Evolutionary conservation across 2,797 vertebrate species (phyloP), one percentile per base, ranked within the genome.

Genomic region (Coluber constrictor): DNA sequence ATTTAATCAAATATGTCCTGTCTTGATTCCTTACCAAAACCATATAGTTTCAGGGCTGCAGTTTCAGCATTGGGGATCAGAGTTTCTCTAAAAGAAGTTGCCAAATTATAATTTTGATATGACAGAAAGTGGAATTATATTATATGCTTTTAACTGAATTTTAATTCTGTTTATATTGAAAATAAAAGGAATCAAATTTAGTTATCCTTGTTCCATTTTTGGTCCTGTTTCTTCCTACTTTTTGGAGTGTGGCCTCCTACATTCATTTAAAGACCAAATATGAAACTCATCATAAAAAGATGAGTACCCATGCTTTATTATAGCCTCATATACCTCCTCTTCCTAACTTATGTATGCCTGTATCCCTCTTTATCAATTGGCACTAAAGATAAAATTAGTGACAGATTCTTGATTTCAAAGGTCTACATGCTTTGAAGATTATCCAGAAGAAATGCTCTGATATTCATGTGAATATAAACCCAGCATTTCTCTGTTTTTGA

Each of bases 71-170:
- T 83, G 37, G 74, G 9, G 37, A 79, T 37, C 9, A 79, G 37
- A 47, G 37, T 10, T 23, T 83, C 20, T 47, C 37, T 23, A 83
- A 83, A 43, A 79, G 4, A 47, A 43, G 37, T 43, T 83, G 37
- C 37, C 37, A 83, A 83, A 83, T 83, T 83, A 83, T 83, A 47
- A 79, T 47, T 83, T 83, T 94, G 29, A 25, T 63, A 83, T 83
- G 74, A 83, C 94, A 57, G 13, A 37, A 51, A 89, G 91, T 93
- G 94, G 27, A 37, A 88, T 32, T 88, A 54, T 74, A 74, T 20
- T 74, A 43, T 43, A 23, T 79, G 37, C 9, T 43, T 79, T 79
- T 11, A 47, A 79, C 18, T 79, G 37, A 79, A 79, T 79, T 23
- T 79, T 79, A 79, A 47, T 79, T 79, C 1, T 43, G 37, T 79